These are phyloP conservation scores for Pseudoips prasinana DNA, from an alignment of 2,888 invertebrate genomes.

Conservation along the genomic window DNA sequence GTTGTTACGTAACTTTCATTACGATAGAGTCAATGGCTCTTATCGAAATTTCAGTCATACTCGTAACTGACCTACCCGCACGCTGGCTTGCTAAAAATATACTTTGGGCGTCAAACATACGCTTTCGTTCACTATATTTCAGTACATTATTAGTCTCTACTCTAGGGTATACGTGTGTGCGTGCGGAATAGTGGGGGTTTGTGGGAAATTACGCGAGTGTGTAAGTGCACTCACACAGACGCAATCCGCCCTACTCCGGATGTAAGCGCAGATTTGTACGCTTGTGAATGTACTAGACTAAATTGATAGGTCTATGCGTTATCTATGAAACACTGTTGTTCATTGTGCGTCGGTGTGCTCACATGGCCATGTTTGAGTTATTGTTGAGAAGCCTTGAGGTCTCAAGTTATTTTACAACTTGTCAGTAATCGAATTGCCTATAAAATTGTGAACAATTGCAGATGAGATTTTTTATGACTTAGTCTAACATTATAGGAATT, in stretches of 20 bases:
- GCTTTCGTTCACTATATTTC: slow-evolving; percentile 66
- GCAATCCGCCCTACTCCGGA: slow-evolving; percentile 71
- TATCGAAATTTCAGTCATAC: slow-evolving; percentile 65
- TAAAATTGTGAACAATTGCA: slow-evolving; percentile 69
- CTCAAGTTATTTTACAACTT: slow-evolving; percentile 70
- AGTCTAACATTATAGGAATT: slow-evolving; percentile 59
- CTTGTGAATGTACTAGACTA: slow-evolving; percentile 71
- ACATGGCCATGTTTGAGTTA: slow-evolving; percentile 42
- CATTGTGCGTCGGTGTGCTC: slow-evolving; percentile 48
- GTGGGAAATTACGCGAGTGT: slow-evolving; percentile 52
- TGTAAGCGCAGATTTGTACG: slow-evolving; percentile 73
- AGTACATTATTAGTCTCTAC: slow-evolving; percentile 35
- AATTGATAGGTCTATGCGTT: slow-evolving; percentile 68
- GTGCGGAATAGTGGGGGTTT: slow-evolving; percentile 47
- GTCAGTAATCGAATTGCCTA: slow-evolving; percentile 62
- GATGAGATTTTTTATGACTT: slow-evolving; percentile 54
- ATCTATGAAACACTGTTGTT: slow-evolving; percentile 47
- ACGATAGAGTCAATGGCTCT: slow-evolving; percentile 39
- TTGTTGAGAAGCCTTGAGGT: slow-evolving; percentile 53
- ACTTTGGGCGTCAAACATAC: slow-evolving; percentile 53
- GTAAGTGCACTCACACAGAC: slow-evolving; percentile 52
- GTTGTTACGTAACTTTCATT: slow-evolving; percentile 35
- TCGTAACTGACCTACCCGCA: slow-evolving; percentile 76
- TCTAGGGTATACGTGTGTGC: slow-evolving; percentile 37
- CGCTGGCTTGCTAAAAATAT: slow-evolving; percentile 70